Base-by-base conservation (phyloP, 2,888 invertebrate species). In the Teleiodes luculella region DNA sequence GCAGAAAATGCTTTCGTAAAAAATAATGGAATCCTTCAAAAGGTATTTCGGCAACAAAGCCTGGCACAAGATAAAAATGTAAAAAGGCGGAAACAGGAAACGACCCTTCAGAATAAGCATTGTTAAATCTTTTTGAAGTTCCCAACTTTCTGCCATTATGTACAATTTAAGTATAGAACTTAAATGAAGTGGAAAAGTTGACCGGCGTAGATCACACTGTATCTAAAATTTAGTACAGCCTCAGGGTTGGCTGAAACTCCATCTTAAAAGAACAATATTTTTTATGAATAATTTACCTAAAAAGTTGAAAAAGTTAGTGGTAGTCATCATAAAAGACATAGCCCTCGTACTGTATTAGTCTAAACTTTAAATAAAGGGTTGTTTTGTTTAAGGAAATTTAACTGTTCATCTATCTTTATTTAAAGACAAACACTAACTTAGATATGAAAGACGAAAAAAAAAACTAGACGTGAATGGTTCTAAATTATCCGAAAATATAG, bases 111-210 rank as follows among this genome's bases (percentile, higher is more conserved):
- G 83, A 86, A 86, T 83, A 83, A 84, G 83, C 83, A 85, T 86
- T 87, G 87, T 87, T 86, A 87, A 86, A 86, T 86, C 86, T 87
- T 87, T 80, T 80, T 78, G 76, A 82, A 83, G 78, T 80, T 72
- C 63, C 76, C 67, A 86, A 88, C 83, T 86, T 87, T 83, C 72
- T 72, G 76, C 80, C 83, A 83, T 88, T 85, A 83, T 77, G 82
- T 82, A 82, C 82, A 80, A 81, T 84, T 85, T 86, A 84, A 87
- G 85, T 78, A 81, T 76, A 78, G 79, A 87, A 88, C 84, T 87
- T 86, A 86, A 88, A 87, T 87, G 86, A 88, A 88, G 86, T 85
- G 80, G 83, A 83, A 85, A 87, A 87, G 84, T 87, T 86, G 82
- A 81, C 85, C 82, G 72, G 74, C 67, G 70, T 72, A 75, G 77